phyloP scores from a whole-genome alignment of 2,113 vertebrate species.

The Nicator chloris region DNA sequence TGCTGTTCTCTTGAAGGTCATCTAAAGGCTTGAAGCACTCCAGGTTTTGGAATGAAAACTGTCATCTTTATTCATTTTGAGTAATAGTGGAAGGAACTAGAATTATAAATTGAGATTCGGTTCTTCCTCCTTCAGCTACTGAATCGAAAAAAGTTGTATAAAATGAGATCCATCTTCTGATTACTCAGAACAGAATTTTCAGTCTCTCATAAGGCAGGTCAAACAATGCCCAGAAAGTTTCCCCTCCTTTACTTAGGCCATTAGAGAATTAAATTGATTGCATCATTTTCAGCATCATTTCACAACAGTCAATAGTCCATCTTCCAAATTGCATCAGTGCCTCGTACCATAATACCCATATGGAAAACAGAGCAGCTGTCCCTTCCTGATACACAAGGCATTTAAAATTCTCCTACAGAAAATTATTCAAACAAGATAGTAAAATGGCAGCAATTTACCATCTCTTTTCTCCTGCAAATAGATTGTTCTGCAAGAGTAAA shows the following conservation, averaged over 20 bases:
- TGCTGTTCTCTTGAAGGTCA: conserved; percentile 6
- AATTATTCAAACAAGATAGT: conserved; percentile 24
- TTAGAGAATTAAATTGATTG: conserved; percentile 49
- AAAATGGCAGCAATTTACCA: conserved; percentile 18
- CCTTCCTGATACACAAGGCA: neutral
- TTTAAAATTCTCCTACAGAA: conserved; percentile 27
- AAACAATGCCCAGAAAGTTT: conserved; percentile 50
- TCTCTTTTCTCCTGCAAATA: neutral
- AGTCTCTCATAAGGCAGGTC: conserved; percentile 1
- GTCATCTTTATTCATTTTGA: neutral
- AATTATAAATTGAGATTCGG: neutral
- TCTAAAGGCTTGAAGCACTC: neutral
- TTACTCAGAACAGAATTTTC: conserved; percentile 25
- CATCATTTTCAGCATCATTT: conserved; percentile 48
- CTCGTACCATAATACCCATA: neutral
- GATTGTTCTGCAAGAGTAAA: neutral
- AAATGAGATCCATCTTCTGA: conserved; percentile 11
- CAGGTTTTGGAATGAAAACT: neutral
- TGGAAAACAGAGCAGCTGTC: conserved; percentile 4
- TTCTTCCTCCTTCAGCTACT: neutral
- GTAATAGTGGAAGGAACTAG: neutral
- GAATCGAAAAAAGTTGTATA: neutral
- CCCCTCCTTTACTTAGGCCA: conserved; percentile 8
- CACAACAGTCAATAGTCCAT: conserved; percentile 51
- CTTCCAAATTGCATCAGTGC: conserved; percentile 30